Conservation (phyloP, 2,113 vertebrate genomes). For the Pseudorasbora parva region DNA sequence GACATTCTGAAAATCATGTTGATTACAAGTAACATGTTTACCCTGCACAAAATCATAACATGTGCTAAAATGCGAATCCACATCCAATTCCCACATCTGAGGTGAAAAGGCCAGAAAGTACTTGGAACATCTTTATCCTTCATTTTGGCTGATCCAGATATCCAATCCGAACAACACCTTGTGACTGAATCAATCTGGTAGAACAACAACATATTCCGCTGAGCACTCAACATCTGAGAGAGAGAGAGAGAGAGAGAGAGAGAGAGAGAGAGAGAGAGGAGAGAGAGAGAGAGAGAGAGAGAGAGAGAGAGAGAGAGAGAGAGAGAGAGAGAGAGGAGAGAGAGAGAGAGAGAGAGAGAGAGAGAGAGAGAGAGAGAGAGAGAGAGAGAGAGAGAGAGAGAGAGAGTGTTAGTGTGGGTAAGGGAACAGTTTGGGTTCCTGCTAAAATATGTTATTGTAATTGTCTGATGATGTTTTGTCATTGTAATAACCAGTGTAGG, state of each 20-base stretch:
- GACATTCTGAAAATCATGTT: too few species aligned
- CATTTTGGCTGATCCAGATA: neutral
- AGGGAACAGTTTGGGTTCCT: neutral
- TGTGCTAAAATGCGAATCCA: neutral
- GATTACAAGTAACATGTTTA: too few species aligned
- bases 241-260: neutral
- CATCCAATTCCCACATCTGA: neutral
- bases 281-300: neutral
- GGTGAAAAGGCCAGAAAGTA: neutral
- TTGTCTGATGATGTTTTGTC: neutral
- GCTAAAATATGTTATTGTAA: neutral
- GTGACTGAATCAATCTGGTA: constrained; percentile 54
- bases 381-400: neutral
- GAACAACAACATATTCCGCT: constrained; percentile 63
- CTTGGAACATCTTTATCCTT: neutral
- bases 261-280: neutral
- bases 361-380: constrained; percentile 3
- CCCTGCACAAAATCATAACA: neutral
- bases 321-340: too few species aligned
- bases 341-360: neutral
- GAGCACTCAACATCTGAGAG: constrained; percentile 52
- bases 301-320: neutral
- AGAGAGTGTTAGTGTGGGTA: neutral
- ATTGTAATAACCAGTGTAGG: neutral
- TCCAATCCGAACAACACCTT: neutral